Base-by-base conservation (phyloP, 2,888 invertebrate species). In the Caenorhabditis zanzibari region DNA sequence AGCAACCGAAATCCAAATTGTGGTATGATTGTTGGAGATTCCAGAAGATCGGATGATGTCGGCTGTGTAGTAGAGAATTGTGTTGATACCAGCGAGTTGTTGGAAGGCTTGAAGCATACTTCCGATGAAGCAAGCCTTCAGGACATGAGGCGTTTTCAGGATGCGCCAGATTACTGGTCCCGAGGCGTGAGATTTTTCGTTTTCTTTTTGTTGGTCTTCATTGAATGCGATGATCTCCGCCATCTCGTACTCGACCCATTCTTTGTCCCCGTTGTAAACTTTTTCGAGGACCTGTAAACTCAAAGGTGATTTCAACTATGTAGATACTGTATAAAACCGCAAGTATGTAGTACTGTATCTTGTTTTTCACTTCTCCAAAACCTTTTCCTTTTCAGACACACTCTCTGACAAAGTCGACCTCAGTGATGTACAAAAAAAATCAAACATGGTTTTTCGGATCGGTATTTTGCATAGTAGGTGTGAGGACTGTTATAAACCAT, bases 31-130 rank as follows among this genome's bases (percentile, higher is more conserved):
- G 68, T 90, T 85, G 10, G 84, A 74, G 12, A 90, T 84, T 44
- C 90, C 90, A 2, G 90, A 86, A 2, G 90, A 88, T 61, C 88
- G 76, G 35, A 90, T 90, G 16, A 90, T 88, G 12, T 88, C 87
- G 10, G 88, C 90, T 0, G 90, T 90, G 85, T 90, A 90, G 77
- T 90, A 91, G 93, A 93, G 94, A 79, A 94, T 93, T 4, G 94
- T 94, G 90, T 94, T 94, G 86, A 94, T 94, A 24, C 94, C 94
- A 73, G 93, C 92, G 2, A 94, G 88, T 88, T 94, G 94, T 88
- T 94, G 94, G 87, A 94, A 93, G 54, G 93, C 90, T 88, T 94
- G 94, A 38, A 94, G 90, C 7, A 92, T 90, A 90, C 94, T 94
- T 2, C 94, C 94, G 26, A 94, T 90, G 38, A 94, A 68, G 2